Evolutionary conservation across 2,113 vertebrate species (phyloP), one percentile per base, ranked within the genome.

Genomic region (Xiphias gladius): DNA sequence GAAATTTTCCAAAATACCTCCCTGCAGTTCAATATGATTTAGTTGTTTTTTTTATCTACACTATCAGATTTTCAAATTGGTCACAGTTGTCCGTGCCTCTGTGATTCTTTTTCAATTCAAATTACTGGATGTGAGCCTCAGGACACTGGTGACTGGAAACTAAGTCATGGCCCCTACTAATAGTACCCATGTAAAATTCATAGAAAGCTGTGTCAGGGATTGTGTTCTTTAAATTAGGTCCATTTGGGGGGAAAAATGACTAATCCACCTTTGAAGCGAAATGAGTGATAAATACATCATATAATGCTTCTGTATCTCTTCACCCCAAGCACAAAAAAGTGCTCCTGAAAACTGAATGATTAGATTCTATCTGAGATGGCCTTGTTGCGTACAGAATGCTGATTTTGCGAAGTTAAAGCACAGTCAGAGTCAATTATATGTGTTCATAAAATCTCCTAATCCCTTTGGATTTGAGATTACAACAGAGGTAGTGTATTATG

Each of bases 181-280:
- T 19, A 67, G 64, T 54, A 28, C 52, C 74, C 37, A 79, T 85
- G 77, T 79, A 62, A 88, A 79, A 91, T 88, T 73, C n/a, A 86
- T 87, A 58, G 62, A 79, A 69, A 79, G 61, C 59, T 67, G 76
- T 70, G 76, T 85, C 52, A 82, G 80, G 26, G 13, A 79, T 83
- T 65, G 68, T 80, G 78, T 80, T 82, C 39, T 89, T 74, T 82
- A n/a, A 93, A 78, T 84, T 76, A 75, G 28, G 35, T 57, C 46
- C 20, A 71, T 79, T 74, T 80, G 35, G 5, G 11, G 37, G 46
- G 14, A 11, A 62, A 48, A 76, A 65, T 75, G 43, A 61, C 28
- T 70, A 63, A 79, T 79, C 20, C 4, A 28, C 61, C 76, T 83
- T 84, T 80, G 66, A 80, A 46, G 10, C 65, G 48, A 88, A 83